Evolutionary conservation across 2,888 invertebrate genomes (phyloP).

Genomic region (Drosophila demipolita): DNA sequence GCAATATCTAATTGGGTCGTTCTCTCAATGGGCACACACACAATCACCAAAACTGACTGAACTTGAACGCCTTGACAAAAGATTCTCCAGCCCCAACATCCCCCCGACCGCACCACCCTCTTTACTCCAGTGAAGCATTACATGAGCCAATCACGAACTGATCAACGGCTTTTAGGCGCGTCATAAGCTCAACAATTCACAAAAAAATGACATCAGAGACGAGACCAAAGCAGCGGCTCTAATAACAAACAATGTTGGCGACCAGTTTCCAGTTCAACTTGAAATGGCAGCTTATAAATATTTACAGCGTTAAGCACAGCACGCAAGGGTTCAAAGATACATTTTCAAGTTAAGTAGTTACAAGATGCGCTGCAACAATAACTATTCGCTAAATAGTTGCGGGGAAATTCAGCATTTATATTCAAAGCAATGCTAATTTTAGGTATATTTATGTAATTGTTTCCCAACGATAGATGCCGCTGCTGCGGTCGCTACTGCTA

Average conservation of each 20-base stretch:
- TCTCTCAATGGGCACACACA: constrained; percentile 7
- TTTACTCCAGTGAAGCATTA: constrained; percentile 1
- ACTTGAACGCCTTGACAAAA: constrained; percentile 67
- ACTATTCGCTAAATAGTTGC: background rate
- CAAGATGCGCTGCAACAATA: constrained; percentile 31
- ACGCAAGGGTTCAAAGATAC: constrained; percentile 42
- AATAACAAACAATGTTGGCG: constrained; percentile 6
- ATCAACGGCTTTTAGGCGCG: constrained; percentile 47
- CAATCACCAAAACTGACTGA: constrained; percentile 37
- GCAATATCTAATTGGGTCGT: constrained; percentile 63
- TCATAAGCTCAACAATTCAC: constrained; percentile 63
- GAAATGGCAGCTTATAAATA: constrained; percentile 74
- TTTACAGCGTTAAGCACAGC: constrained; percentile 58
- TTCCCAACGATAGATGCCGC: constrained; percentile 18
- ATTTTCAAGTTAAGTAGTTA: constrained; percentile 21
- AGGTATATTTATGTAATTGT: constrained; percentile 9
- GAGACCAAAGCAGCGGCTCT: constrained; percentile 10
- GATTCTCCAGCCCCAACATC: constrained; percentile 26
- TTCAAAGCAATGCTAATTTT: constrained; percentile 76
- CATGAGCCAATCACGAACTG: constrained; percentile 25
- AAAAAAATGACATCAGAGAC: constrained; percentile 46
- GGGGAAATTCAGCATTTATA: constrained; percentile 59
- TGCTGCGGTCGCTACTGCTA: constrained; percentile 17
- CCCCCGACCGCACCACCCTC: background rate
- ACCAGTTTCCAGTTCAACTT: constrained; percentile 72